phyloP scores from a whole-genome alignment of 2,797 vertebrate genomes.

The Meda fulgida region DNA sequence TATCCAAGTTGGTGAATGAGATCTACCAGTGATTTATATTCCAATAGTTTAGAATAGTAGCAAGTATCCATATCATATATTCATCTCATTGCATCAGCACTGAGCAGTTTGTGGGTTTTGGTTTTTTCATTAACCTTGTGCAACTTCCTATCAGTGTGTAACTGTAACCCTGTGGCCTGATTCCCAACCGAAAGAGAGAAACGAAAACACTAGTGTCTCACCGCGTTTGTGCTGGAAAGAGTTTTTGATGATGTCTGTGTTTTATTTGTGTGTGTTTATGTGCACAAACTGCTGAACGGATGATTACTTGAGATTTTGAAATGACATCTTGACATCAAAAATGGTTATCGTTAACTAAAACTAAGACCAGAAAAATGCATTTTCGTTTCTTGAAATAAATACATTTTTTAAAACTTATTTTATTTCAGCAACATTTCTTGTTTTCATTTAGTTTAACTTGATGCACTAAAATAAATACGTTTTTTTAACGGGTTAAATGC shows the following conservation, averaged over 20 bases:
- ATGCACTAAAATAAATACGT: neutral
- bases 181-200: neutral
- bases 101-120: slow-evolving; percentile 75
- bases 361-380: neutral
- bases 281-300: neutral
- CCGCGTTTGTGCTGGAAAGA: neutral
- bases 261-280: neutral
- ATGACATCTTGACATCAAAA: neutral
- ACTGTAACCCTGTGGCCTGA: slow-evolving; percentile 55
- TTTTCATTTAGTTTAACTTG: neutral
- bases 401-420: neutral
- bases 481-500: no score
- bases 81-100: slow-evolving; percentile 71
- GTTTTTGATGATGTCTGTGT: neutral
- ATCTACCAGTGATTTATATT: no score
- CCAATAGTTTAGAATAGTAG: no score
- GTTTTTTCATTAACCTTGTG: slow-evolving; percentile 73
- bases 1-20: no score
- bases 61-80: no score
- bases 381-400: no score
- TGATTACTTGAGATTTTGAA: neutral
- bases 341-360: neutral
- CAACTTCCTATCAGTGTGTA: slow-evolving; percentile 73
- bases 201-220: neutral
- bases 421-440: neutral